Base-by-base conservation (phyloP, 2,113 vertebrate genomes). In the Beaufortia kweichowensis region DNA sequence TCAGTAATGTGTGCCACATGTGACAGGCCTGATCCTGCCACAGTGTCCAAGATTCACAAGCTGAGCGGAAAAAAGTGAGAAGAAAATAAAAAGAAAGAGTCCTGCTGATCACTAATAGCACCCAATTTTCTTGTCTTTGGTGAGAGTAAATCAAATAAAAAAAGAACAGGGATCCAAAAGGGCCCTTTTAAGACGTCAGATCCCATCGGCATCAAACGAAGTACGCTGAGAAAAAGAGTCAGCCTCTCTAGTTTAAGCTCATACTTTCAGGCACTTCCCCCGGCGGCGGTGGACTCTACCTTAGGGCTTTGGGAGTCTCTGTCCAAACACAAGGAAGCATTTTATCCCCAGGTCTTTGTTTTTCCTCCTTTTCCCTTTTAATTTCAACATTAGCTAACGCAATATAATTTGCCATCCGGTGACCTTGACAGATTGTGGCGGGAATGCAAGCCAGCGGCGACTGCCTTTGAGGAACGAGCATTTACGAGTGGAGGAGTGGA, bases 1-100 rank as follows among this genome's bases (percentile, higher is more conserved):
- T 80, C 83, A 87, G 88, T 91, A 91, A 92, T 91, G 86, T 86
- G 88, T 87, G 78, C 89, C 91, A 92, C 87, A 91, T 93, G 91
- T 91, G 88, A 80, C 69, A 53, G 48, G 64, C 55, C 83, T 76
- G 82, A 78, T 84, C 83, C 82, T 86, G 82, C 85, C 88, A 77
- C 84, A 86, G 85, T 82, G 79, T 77, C 82, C 67, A 84, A 79
- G 87, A 89, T 87, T 88, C 87, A 83, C 84, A 88, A 85, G 81
- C 87, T 2, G 21, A 65, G 35, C 29, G 14, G 4, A 43, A 43
- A 21, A 33, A 28, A 15, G 35, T 39, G 35, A 35, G 24, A 63
- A 78, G 28, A 67, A 43, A 48, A 6, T 14, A 19, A 56, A 59
- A 46, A 53, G 31, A 33, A 71, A 87, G 85, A 88, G 86, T 84